phyloP scores from a whole-genome alignment of 1,140 invertebrate species.

The Ridgeia piscesae region DNA sequence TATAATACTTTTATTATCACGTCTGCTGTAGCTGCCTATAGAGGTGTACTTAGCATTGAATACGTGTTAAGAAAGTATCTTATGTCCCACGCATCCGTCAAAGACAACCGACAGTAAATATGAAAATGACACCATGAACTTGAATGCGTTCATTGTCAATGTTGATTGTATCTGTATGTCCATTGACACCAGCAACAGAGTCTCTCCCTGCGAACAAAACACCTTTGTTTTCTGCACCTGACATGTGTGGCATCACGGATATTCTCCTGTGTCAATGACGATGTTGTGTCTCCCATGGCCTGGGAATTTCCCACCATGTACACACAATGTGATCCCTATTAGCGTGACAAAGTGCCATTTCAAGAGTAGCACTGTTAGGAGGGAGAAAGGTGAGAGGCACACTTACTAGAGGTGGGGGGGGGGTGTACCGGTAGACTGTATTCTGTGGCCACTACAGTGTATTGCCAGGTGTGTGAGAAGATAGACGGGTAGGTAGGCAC shows the following conservation, averaged over 20 bases:
- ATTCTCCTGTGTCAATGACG: neutral
- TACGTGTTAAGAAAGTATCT: neutral
- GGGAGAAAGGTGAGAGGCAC: neutral
- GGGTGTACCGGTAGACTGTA: neutral
- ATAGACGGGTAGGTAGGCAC: neutral
- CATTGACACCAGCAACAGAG: neutral
- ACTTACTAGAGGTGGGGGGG: neutral
- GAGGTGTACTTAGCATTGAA: neutral
- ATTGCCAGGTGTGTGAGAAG: neutral
- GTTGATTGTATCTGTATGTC: neutral
- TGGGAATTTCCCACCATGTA: neutral
- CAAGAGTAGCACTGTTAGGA: neutral
- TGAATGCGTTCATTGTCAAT: neutral
- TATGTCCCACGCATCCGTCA: neutral
- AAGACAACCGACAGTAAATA: neutral
- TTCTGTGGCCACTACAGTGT: neutral
- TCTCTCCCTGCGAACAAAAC: neutral
- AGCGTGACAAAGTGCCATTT: neutral
- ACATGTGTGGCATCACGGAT: neutral
- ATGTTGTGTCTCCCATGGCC: neutral
- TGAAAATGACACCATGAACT: neutral
- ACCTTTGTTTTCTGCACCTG: neutral
- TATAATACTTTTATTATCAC: neutral
- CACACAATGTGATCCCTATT: neutral
- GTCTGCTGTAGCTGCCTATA: neutral